phyloP scores from a whole-genome alignment of 2,113 vertebrate genomes.

The Reinhardtius hippoglossoides region DNA sequence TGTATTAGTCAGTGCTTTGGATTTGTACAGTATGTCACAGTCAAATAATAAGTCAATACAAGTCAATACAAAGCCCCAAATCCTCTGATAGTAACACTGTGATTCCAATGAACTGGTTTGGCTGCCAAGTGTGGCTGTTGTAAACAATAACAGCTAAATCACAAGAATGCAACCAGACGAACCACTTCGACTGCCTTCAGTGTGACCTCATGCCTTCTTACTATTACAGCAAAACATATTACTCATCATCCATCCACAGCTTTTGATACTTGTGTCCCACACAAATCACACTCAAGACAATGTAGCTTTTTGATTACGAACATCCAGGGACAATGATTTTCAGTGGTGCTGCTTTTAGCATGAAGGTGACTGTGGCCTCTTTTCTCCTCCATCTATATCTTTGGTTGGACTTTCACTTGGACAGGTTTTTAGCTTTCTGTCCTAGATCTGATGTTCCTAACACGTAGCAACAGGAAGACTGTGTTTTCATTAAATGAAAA shows the following conservation, averaged over 20 bases:
- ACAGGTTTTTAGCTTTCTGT: background rate
- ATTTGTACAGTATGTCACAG: background rate
- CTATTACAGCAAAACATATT: background rate
- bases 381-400: background rate
- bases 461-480: background rate
- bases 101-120: background rate
- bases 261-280: background rate
- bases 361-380: background rate
- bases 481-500: background rate
- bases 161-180: background rate
- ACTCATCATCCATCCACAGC: slow-evolving; percentile 1
- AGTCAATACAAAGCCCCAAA: background rate
- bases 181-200: slow-evolving; percentile 8
- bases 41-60: background rate
- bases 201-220: background rate
- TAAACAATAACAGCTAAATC: background rate
- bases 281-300: background rate
- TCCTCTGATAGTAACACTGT: background rate
- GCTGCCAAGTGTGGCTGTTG: background rate
- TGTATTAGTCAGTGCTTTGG: background rate
- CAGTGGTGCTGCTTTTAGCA: background rate
- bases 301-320: background rate
- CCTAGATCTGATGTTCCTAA: background rate
- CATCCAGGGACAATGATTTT: background rate
- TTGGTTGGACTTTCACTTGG: background rate